A percentile compares a stretch with the other conserved stretches of the same genome.
phyloP scores from a whole-genome alignment of 1,140 invertebrate genomes.

The Drosophila pectinifera region DNA sequence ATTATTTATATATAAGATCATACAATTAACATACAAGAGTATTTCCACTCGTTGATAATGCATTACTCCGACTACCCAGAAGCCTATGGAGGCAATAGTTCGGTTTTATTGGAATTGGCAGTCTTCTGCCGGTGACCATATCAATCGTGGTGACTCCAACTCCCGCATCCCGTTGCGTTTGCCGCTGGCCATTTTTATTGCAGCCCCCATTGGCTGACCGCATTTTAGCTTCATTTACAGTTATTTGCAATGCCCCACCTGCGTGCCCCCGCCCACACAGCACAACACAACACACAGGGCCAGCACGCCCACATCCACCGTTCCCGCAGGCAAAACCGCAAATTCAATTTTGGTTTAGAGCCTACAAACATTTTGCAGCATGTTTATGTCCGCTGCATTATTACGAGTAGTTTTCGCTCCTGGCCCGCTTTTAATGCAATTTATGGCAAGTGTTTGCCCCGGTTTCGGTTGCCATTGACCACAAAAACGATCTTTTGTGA shows the following conservation, averaged over 20 bases:
- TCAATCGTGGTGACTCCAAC: slow-evolving; percentile 24
- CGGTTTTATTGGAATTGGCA: too few relatives aligned
- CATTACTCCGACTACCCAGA: neutral
- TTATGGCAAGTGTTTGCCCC: slow-evolving; percentile 75
- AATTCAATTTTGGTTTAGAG: slow-evolving; percentile 77
- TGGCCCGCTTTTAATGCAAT: slow-evolving; percentile 64
- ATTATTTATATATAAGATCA: too few relatives aligned
- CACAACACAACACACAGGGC: slow-evolving; percentile 8
- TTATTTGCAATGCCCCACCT: slow-evolving; percentile 61
- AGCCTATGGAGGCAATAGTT: neutral
- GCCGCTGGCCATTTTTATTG: slow-evolving; percentile 30
- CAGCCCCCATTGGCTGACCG: slow-evolving; percentile 56
- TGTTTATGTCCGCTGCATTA: slow-evolving; percentile 55
- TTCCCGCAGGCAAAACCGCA: slow-evolving; percentile 54
- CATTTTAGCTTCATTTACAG: slow-evolving; percentile 80
- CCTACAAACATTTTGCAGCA: slow-evolving; percentile 67
- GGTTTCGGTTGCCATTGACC: slow-evolving; percentile 58
- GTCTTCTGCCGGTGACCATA: neutral
- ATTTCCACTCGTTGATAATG: too few relatives aligned
- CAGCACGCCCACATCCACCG: slow-evolving; percentile 25
- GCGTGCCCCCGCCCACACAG: neutral
- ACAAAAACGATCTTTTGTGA: slow-evolving; percentile 70
- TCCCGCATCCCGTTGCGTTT: neutral
- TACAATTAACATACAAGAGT: too few relatives aligned
- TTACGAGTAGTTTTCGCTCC: slow-evolving; percentile 25